Percentiles rank a stretch among this genome's conserved stretches.
Conservation (phyloP, 2,888 invertebrate genomes). For the Ommatoiulus sabulosus region DNA sequence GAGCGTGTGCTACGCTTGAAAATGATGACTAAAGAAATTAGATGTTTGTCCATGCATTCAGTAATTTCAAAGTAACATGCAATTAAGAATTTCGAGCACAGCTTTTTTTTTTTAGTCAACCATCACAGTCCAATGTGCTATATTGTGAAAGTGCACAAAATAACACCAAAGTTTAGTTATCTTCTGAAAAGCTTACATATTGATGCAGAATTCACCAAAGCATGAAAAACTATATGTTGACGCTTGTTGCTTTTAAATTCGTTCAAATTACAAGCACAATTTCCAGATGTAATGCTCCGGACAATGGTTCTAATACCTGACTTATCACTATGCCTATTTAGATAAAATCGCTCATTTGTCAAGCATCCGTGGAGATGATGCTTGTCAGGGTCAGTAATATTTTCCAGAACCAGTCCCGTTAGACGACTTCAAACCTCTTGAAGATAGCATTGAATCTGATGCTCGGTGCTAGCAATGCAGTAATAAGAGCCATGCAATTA, state of each 20-base stretch:
- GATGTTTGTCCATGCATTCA: too few relatives aligned
- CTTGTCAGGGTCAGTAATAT: conserved; percentile 2
- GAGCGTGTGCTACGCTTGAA: too few relatives aligned
- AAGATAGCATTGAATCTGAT: background rate
- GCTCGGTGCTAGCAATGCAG: background rate
- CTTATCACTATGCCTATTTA: background rate
- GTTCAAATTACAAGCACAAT: background rate
- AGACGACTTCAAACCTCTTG: background rate
- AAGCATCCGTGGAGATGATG: background rate
- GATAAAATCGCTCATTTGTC: conserved; percentile 19
- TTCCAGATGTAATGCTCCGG: background rate
- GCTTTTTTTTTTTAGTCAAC: too few relatives aligned
- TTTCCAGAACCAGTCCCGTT: background rate
- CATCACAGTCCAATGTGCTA: too few relatives aligned
- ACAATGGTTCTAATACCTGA: background rate
- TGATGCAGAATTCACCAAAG: too few relatives aligned
- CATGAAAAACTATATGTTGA: background rate
- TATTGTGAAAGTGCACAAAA: too few relatives aligned
- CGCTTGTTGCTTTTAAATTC: background rate
- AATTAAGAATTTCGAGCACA: too few relatives aligned
- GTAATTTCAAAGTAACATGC: too few relatives aligned
- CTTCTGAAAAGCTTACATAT: too few relatives aligned
- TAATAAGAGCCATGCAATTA: background rate
- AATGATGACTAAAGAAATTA: too few relatives aligned
- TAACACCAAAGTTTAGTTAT: too few relatives aligned